Base-by-base conservation (phyloP, 2,888 invertebrate genomes). In the Sphaeridia pumilis region DNA sequence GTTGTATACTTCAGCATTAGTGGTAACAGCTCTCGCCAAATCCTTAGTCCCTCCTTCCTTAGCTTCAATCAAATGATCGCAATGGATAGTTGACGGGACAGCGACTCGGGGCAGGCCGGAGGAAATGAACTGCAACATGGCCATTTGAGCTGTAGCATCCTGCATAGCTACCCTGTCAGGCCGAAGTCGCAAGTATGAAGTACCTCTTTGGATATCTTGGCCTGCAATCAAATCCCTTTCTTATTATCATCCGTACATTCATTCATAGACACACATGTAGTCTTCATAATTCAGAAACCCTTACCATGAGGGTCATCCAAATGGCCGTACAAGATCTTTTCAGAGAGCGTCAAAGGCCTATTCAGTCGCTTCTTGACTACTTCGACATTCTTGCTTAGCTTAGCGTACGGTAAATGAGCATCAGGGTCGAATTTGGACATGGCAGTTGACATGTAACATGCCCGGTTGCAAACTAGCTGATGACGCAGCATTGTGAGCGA, bases 141-240 rank as follows among this genome's bases (percentile, higher is more conserved):
- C 98, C 98, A 98, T 98, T 76, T 98, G 98, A 3, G 98, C 98
- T 21, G 98, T 98, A 55, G 98, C 98, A 77, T 98, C 98, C 73
- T 98, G 98, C 97, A 98, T 98, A 58, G 95, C 98, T 56, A 98
- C 98, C 59, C 98, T 81, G 74, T 98, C 98, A 1, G 98, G 98
- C 34, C 97, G 79, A 52, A 98, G 76, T 54, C 90, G 82, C 50
- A 97, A 78, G 71, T 98, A 98, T 59, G 89, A 90, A 34, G 78
- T 82, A 41, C 97, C 98, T 58, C 97, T 79, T 65, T 79, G 79
- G 57, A 98, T 83, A 2, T 94, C 94, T 5, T 21, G 22, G n/a
- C 45, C 26, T 44, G 4, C 20, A 26, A 45, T 45, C 10, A 45
- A 26, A 21, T 14, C 21, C 2, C 20, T 31, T 17, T n/a, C 21